Base-by-base conservation (phyloP, 2,888 invertebrate species). In the Tethea ocularis region DNA sequence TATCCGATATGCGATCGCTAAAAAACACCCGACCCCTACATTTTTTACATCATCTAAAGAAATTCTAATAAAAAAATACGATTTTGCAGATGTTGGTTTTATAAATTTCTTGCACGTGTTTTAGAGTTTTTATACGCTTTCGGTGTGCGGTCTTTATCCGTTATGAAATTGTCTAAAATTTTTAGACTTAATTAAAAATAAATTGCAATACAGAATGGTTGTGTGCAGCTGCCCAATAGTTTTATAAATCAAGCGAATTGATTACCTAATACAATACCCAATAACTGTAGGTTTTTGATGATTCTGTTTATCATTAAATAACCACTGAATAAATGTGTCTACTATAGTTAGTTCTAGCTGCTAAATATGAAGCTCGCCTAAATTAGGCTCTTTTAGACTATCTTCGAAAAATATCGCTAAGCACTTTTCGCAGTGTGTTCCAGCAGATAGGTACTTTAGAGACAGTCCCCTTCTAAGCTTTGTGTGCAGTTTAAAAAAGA, bases 31-130 rank as follows among this genome's bases (percentile, higher is more conserved):
- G 73, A 74, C 68, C 80, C 84, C 77, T 62, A 68, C 60, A 61
- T 70, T 85, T 90, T 91, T 91, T 87, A 57, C 63, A 70, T 64
- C 74, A 74, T 72, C 82, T 66, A 87, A 88, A 90, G 87, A 91
- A 89, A 87, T 87, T 84, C 69, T 63, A 57, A 68, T 82, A 87
- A 91, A 91, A n/a, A 87, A 90, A 84, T 73, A 67, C 83, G 87
- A 90, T 90, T 91, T 92, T 82, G 92, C 91, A 93, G 92, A 93
- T 93, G 92, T 91, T 89, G 85, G 84, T 89, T 90, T 88, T 89
- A 88, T 89, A 87, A 89, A 89, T 88, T 88, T 89, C 89, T 87
- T 91, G 89, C 91, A 92, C 91, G 91, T 92, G 92, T 88, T 86
- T 80, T 72, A 60, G 64, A 66, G 56, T 71, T 80, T 75, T 73